Percentiles rank a stretch among this genome's conserved stretches.
These are phyloP conservation scores for Poeciliopsis turneri DNA, from an alignment of 2,797 vertebrate species.

Conservation along the genomic window DNA sequence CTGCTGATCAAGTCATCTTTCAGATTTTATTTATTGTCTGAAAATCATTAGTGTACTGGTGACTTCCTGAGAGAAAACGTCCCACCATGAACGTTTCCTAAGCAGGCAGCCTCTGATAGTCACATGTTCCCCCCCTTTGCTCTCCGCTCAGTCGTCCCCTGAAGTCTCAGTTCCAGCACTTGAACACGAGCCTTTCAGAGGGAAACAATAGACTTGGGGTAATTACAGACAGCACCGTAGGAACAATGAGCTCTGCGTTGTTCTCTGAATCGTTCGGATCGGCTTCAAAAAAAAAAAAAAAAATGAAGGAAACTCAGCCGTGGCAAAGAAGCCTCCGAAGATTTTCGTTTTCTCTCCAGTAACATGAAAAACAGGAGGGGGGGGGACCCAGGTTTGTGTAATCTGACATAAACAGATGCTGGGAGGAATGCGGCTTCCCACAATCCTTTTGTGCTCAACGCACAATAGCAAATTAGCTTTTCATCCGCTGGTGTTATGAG, in stretches of 20 bases:
- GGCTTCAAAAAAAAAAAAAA: slow-evolving; percentile 10
- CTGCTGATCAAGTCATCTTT: background rate
- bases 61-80: background rate
- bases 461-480: slow-evolving; percentile 58
- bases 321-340: background rate
- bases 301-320: slow-evolving; percentile 7
- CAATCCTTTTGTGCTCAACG: slow-evolving; percentile 36
- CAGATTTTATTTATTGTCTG: slow-evolving; percentile 17
- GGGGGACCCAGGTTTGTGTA: slow-evolving; percentile 52
- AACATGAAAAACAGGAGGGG: slow-evolving; percentile 3
- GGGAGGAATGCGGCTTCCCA: slow-evolving; percentile 8
- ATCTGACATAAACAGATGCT: slow-evolving; percentile 69
- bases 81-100: background rate
- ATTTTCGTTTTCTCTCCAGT: slow-evolving; percentile 32
- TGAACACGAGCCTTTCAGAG: slow-evolving; percentile 45
- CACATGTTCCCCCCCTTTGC: background rate
- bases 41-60: background rate
- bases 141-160: slow-evolving; percentile 6
- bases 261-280: slow-evolving; percentile 44
- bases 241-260: slow-evolving; percentile 31
- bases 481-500: slow-evolving; percentile 22
- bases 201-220: slow-evolving; percentile 57
- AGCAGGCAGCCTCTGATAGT: background rate
- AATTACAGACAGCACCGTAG: slow-evolving; percentile 46
- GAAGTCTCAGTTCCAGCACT: slow-evolving; percentile 37